A percentile compares a stretch with the other conserved stretches of the same genome.
These are phyloP conservation scores for Anarsia innoxiella DNA, from an alignment of 2,888 invertebrate species.

Conservation along the genomic window DNA sequence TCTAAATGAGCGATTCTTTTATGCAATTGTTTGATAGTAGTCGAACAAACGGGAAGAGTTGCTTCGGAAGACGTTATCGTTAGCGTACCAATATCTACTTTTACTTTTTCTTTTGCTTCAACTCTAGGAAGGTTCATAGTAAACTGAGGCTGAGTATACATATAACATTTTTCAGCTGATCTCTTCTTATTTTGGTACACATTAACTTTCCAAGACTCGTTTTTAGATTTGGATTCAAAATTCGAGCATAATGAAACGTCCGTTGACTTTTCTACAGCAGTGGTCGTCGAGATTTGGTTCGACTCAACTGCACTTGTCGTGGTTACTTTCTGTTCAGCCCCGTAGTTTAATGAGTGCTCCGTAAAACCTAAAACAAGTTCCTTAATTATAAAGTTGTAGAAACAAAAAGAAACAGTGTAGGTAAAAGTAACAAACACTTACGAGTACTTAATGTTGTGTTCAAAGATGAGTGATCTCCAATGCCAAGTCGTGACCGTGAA, in stretches of 20 bases:
- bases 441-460: too few species aligned
- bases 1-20: constrained; percentile 53
- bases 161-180: constrained; percentile 48
- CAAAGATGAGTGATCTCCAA: constrained; percentile 57
- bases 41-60: constrained; percentile 25
- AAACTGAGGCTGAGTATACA: constrained; percentile 41
- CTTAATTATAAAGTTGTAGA: too few species aligned
- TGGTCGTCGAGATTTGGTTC: constrained; percentile 29
- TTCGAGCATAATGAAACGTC: constrained; percentile 35
- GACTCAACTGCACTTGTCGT: constrained; percentile 28
- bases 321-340: constrained; percentile 21
- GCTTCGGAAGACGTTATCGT: constrained; percentile 42
- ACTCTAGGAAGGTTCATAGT: constrained; percentile 46
- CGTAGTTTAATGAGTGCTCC: too few species aligned
- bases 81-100: constrained; percentile 46
- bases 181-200: constrained; percentile 33
- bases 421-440: too few species aligned
- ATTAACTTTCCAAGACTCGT: constrained; percentile 23
- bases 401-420: too few species aligned
- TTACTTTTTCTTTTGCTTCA: constrained; percentile 31
- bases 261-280: constrained; percentile 31
- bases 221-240: constrained; percentile 23
- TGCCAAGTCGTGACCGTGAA: constrained; percentile 51
- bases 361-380: constrained; percentile 43
- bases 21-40: constrained; percentile 36